These are phyloP conservation scores for Uria aalge DNA, from an alignment of 2,113 vertebrate species.

Conservation along the genomic window DNA sequence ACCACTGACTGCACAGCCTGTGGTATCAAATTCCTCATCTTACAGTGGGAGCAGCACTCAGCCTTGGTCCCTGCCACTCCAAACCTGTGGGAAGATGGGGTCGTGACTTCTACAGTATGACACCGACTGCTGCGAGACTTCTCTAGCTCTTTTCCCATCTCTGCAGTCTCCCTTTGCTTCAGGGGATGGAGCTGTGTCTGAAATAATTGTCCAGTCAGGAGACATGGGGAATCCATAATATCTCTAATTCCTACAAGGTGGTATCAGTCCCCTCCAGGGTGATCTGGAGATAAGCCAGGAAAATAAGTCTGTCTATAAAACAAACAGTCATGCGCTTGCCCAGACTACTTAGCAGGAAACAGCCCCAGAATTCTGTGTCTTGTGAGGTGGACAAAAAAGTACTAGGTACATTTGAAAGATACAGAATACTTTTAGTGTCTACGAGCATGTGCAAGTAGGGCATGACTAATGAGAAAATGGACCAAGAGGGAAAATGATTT, in stretches of 20 bases:
- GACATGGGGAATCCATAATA: background rate
- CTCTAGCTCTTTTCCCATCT: background rate
- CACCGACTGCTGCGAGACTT: background rate
- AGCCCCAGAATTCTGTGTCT: background rate
- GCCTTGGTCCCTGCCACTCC: background rate
- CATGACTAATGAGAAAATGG: background rate
- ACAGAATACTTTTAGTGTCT: background rate
- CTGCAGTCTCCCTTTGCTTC: background rate
- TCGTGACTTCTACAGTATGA: background rate
- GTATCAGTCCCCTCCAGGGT: background rate
- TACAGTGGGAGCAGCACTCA: background rate
- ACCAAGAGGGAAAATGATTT: background rate
- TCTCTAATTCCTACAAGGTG: background rate
- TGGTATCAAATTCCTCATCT: background rate
- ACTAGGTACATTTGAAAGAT: background rate
- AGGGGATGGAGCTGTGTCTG: background rate
- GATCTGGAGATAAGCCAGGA: background rate
- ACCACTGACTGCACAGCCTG: background rate
- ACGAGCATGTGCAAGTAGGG: background rate
- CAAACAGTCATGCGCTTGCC: background rate
- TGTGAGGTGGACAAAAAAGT: background rate
- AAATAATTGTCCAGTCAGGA: background rate
- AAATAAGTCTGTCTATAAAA: background rate
- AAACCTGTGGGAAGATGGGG: background rate
- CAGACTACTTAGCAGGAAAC: background rate